A percentile compares a stretch with the other conserved stretches of the same genome.
These are phyloP conservation scores for Fopius arisanus DNA, from an alignment of 1,140 invertebrate species.

Conservation along the genomic window DNA sequence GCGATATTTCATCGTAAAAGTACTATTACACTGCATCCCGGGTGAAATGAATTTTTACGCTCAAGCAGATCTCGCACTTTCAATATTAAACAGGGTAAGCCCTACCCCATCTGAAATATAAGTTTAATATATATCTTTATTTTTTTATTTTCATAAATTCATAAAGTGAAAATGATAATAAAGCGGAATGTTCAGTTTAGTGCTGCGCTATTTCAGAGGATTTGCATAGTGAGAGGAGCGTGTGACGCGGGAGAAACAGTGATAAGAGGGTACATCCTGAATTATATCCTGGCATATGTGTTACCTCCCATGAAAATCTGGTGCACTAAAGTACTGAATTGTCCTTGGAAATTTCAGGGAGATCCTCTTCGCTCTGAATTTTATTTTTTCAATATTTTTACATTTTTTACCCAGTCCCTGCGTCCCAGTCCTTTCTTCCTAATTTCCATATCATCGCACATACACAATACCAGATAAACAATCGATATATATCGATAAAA, in stretches of 20 bases:
- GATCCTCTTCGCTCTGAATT: too few species aligned
- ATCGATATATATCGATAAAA: too few species aligned
- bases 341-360: background rate
- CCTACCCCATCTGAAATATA: background rate
- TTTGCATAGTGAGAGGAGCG: slow-evolving; percentile 8
- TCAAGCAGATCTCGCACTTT: background rate
- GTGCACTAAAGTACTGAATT: background rate
- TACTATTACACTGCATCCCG: background rate
- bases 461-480: too few species aligned
- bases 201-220: background rate
- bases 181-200: background rate
- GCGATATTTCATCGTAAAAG: background rate
- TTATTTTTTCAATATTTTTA: too few species aligned
- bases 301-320: background rate
- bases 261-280: background rate
- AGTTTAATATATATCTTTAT: too few species aligned
- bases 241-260: slow-evolving; percentile 1
- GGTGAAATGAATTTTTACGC: background rate
- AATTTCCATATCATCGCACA: too few species aligned
- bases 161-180: background rate
- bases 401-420: background rate
- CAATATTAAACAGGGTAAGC: background rate
- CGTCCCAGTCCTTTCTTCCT: background rate
- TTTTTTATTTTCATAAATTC: slow-evolving; percentile 4
- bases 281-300: slow-evolving; percentile 4